Base-by-base conservation (phyloP, 92 coral and sea anemone species). In the Palythoa heliodiscus region DNA sequence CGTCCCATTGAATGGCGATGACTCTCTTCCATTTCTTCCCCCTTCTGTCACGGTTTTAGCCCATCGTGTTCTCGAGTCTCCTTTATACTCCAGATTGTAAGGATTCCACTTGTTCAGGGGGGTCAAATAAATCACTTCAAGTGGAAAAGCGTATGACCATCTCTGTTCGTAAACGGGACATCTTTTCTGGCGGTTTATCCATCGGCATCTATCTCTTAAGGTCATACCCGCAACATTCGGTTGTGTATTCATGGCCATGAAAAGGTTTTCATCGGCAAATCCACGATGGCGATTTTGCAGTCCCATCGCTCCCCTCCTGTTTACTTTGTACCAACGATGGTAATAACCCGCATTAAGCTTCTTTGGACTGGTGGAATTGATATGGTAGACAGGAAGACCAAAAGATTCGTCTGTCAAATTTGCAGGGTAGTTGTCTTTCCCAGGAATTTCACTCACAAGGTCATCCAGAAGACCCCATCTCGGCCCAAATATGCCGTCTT, bases 171-270 rank as follows among this genome's bases (percentile, higher is more conserved):
- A 72, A 78, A 82, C 83, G 3, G 70, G 72, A 12, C 89, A 86
- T 6, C n/a, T 19, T 11, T 38, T 52, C 48, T 73, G 24, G 15
- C 75, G 7, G 15, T 53, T 54, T 47, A 5, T 50, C 23, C 86
- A 37, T 70, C 69, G 24, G 52, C 90, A 88, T 15, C 60, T 75
- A 0, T 37, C 37, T 38, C 20, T 75, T 52, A 75, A 8, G 16
- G 80, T 78, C 93, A 92, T 84, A 71, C 93, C 89, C 13, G 95
- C 88, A 2, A 90, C 91, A 25, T 86, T 90, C 16, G 88, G 48
- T 83, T 93, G 96, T n/a, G 92, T 86, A 14, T 40, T 93, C 92
- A 91, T 86, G 47, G 96, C 96, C 92, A 93, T 84, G 74, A 88
- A 91, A 9, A 93, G 86, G 85, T 91, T 93, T 61, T 70, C 89